Evolutionary conservation across 2,797 vertebrate genomes (phyloP), one percentile per base, ranked within the genome.

Genomic region (Iguana delicatissima): DNA sequence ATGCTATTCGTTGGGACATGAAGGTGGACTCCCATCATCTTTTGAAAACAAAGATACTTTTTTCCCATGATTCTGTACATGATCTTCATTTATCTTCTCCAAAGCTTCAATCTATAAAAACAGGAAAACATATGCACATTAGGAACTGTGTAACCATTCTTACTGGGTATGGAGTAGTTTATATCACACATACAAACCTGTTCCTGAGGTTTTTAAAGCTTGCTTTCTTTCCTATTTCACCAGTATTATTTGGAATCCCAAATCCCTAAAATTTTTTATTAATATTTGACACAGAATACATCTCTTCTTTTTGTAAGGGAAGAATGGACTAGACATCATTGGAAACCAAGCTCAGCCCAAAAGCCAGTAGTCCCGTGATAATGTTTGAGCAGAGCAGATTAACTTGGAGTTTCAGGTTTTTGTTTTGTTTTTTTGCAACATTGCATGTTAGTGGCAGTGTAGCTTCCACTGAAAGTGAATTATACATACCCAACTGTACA

Each of bases 81-180:
- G 99, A 87, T 99, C 98, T 96, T 99, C 99, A 55, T 99, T 99
- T 93, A 98, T 97, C 97, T 99, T 99, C 97, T 99, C 98, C 97
- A 99, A 91, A 91, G 98, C 97, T 97, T 98, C 98, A 64, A 99
- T 99, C 99, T 99, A 96, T 42, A 81, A 62, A 46, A 92, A 86
- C 0, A 73, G 89, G 94, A 74, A 95, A 72, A 93, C 42, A 79
- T 2, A 62, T 6, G 55, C 20, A 83, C 26, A 9, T 87, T 4
- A 83, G 32, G 7, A 76, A 84, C 13, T n/a, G 3, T 29, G 10
- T 88, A 74, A 35, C 9, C 69, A 24, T 29, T 88, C 12, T 59
- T 6, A 55, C 7, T 38, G 76, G 38, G 32, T 84, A 38, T 52
- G 32, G 16, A 38, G 64, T 59, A 82, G 12, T 84, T 76, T 22